Evolutionary conservation across 64 coral and sea anemone genomes (phyloP), one percentile per base, ranked within the genome.

Genomic region (Orbicella faveolata): DNA sequence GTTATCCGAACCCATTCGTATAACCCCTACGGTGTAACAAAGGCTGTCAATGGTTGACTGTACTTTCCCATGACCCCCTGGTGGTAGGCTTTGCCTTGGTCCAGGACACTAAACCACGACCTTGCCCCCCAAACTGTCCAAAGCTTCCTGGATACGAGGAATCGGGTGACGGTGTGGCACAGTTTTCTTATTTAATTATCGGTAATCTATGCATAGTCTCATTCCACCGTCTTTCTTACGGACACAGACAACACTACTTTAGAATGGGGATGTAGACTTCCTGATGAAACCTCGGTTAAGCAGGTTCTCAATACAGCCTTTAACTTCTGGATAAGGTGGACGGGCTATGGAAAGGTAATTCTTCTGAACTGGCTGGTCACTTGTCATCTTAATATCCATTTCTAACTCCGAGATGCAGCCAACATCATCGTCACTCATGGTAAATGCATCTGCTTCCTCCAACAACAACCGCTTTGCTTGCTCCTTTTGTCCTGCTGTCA

Each of bases 401-500:
- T 88, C 53, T 20, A 88, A 53, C 0, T 57, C 55, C 21, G 87
- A 39, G 75, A 88, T 88, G 30, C 87, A 78, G 34, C 87, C 78
- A 34, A 80, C 78, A 16, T 80, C 78, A 80, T 80, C 23, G 4
- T 80, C 78, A 55, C 52, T 80, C 54, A n/a, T 62, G 15, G 54
- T 36, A 69, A 89, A 89, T 80, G 88, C 62, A 80, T 69, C 63
- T 69, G 76, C 88, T 80, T 89, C 88, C 17, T 89, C 77, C 2
- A 65, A 20, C 63, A 89, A 79, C 76, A 89, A 70, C 79, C 53
- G 88, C 67, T 52, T 81, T 54, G 52, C 88, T 69, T 72, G 76
- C 63, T 88, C 70, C 57, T 75, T 73, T 35, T 88, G 70, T 39
- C 36, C 70, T 53, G 51, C 12, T 55, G 73, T 88, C 85, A 57